These are phyloP conservation scores for Lutjanus erythropterus DNA, from an alignment of 2,113 vertebrate genomes.

Conservation along the genomic window DNA sequence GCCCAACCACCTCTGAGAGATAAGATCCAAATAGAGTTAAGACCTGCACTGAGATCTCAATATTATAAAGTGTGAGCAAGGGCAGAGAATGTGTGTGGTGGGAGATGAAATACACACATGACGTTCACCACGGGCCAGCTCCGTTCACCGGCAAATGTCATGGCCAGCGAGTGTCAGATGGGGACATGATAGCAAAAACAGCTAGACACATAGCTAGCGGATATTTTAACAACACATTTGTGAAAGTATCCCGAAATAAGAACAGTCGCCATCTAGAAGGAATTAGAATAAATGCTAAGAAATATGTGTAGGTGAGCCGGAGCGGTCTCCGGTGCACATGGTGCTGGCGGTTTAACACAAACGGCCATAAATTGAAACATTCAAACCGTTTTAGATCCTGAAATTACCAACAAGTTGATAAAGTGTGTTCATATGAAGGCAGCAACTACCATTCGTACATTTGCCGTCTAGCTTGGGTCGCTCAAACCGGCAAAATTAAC, in stretches of 20 bases:
- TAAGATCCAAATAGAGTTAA: background rate
- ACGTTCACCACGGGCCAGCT: constrained; percentile 37
- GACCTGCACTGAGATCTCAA: background rate
- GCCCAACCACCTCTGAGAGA: background rate
- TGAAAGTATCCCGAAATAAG: background rate
- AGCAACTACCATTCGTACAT: background rate
- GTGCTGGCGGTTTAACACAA: background rate
- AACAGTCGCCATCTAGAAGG: background rate
- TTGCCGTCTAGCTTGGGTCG: background rate
- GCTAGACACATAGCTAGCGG: rapidly evolving
- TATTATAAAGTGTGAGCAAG: background rate
- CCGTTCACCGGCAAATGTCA: constrained; percentile 8
- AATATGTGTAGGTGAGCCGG: background rate
- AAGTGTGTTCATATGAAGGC: background rate
- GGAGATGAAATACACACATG: constrained; percentile 41
- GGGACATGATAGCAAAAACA: background rate
- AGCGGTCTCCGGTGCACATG: constrained; percentile 48
- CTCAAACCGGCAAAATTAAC: background rate
- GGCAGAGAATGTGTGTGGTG: background rate
- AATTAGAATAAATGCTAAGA: background rate
- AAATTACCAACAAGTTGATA: background rate
- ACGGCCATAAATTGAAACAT: rapidly evolving
- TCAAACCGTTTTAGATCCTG: too few relatives aligned
- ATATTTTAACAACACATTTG: background rate
- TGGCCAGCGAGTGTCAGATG: background rate